Evolutionary conservation across 2,888 invertebrate genomes (phyloP).

Genomic region (Lysandra coridon): DNA sequence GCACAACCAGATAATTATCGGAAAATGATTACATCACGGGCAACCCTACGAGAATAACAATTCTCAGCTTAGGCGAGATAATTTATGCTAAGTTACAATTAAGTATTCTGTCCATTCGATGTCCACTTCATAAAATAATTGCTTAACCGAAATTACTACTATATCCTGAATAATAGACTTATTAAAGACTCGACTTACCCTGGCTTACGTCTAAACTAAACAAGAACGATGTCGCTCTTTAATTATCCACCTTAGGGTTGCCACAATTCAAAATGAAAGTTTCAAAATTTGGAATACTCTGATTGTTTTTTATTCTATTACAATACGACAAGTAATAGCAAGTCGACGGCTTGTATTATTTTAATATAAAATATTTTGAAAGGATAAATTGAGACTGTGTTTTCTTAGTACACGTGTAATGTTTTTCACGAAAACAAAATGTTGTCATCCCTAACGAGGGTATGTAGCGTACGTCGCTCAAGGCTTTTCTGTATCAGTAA

Average conservation of each 20-base stretch:
- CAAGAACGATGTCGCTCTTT: constrained; percentile 13
- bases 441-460: constrained; percentile 10
- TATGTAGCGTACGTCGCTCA: not conserved
- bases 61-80: not conserved
- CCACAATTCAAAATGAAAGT: not conserved
- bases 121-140: constrained; percentile 14
- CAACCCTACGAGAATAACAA: constrained; percentile 16
- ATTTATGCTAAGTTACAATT: constrained; percentile 20
- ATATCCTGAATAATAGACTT: not conserved
- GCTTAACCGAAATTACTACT: not conserved
- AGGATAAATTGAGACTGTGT: no score
- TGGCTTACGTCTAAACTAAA: constrained; percentile 22
- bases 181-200: constrained; percentile 21
- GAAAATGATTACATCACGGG: constrained; percentile 17
- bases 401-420: not conserved
- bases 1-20: constrained; percentile 10
- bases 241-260: constrained; percentile 13
- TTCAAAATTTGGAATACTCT: no score
- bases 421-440: not conserved
- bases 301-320: not conserved
- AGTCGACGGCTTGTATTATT: no score
- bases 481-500: constrained; percentile 26
- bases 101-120: constrained; percentile 3
- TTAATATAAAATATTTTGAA: no score
- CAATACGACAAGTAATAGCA: no score